Percentiles rank a stretch among this genome's conserved stretches.
Evolutionary conservation across 2,888 invertebrate genomes (phyloP).

Genomic region (Macrophya annulata): DNA sequence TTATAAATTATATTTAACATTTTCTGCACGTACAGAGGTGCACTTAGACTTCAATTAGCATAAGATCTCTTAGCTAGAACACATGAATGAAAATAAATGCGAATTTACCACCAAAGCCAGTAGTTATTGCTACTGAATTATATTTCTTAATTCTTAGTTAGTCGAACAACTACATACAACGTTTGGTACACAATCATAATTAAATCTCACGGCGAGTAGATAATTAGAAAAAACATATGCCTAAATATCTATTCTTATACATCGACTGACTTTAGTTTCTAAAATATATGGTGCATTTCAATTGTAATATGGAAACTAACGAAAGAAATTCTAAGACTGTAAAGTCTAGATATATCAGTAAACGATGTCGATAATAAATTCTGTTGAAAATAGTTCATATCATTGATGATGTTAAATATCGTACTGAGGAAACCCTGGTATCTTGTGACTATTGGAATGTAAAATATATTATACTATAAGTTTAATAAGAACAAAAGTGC

Average conservation of each 20-base stretch:
- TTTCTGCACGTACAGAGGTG: conserved; percentile 19
- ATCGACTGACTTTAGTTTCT: conserved; percentile 50
- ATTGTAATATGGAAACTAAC: neutral
- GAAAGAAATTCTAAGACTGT: neutral
- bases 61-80: conserved; percentile 42
- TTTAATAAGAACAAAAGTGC: conserved; percentile 60
- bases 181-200: conserved; percentile 29
- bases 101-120: neutral
- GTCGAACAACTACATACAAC: conserved; percentile 26
- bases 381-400: conserved; percentile 29
- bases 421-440: neutral
- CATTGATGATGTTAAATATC: neutral
- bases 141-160: conserved; percentile 35
- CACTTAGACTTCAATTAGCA: conserved; percentile 31
- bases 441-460: conserved; percentile 45
- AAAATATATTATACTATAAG: conserved; percentile 32
- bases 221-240: conserved; percentile 48
- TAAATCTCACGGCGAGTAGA: conserved; percentile 28
- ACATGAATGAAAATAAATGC: conserved; percentile 23
- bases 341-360: neutral
- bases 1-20: conserved; percentile 16
- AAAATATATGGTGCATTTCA: conserved; percentile 43
- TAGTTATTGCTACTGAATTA: conserved; percentile 11
- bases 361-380: neutral
- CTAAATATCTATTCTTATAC: conserved; percentile 52